These are phyloP conservation scores for Pandion haliaetus DNA, from an alignment of 2,113 vertebrate genomes.

Conservation along the genomic window DNA sequence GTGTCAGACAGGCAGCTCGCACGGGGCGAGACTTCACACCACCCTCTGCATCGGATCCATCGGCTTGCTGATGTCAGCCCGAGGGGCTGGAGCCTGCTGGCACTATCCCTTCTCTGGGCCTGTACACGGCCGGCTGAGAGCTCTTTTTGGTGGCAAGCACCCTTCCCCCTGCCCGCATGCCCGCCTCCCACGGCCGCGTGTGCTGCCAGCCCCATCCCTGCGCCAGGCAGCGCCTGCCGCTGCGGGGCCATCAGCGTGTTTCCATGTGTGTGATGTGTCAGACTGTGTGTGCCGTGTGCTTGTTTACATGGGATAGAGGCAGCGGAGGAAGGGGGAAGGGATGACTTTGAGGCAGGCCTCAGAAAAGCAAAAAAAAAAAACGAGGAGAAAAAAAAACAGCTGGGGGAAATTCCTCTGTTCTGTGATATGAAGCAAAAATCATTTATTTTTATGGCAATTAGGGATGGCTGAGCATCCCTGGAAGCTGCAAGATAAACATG, in stretches of 20 bases:
- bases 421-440: constrained; percentile 28
- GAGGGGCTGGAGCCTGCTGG: not conserved
- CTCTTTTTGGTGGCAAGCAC: not conserved
- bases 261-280: constrained; percentile 54
- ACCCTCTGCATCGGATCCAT: not conserved
- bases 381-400: not conserved
- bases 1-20: not conserved
- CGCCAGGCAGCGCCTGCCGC: not conserved
- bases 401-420: constrained; percentile 15
- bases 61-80: not conserved
- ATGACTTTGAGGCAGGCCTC: constrained; percentile 24
- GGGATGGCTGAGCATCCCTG: constrained; percentile 39
- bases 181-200: not conserved
- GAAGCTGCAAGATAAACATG: constrained; percentile 17
- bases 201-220: constrained; percentile 1
- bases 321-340: constrained; percentile 13
- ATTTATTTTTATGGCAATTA: constrained; percentile 55
- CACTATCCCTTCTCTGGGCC: not conserved
- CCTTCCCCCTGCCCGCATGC: not conserved
- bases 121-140: not conserved
- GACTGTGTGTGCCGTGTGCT: constrained; percentile 11
- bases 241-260: constrained; percentile 7
- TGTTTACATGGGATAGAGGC: constrained; percentile 40
- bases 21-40: not conserved
- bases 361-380: not conserved